Evolutionary conservation across 2,797 vertebrate genomes (phyloP), one percentile per base, ranked within the genome.

Genomic region (Chiloscyllium punctatum): DNA sequence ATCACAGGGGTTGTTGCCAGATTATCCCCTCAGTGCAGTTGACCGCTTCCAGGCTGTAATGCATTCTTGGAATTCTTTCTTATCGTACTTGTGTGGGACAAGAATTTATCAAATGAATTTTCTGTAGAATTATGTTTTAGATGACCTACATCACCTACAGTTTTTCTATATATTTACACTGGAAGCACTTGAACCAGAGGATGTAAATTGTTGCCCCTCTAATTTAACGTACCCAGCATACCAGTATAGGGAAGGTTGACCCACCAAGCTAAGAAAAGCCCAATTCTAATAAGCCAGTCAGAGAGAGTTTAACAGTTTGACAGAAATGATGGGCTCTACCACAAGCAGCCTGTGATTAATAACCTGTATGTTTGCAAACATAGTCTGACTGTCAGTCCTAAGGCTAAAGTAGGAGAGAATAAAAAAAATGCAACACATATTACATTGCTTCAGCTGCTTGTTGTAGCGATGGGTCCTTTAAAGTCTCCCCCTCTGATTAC

Each of bases 341-440:
- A 71, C 94, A 95, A 95, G 94, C 94, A 95, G 71, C 94, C 71
- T 74, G 94, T 95, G 94, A 95, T 95, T 95, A 95, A 95, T 95
- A 77, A 71, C 94, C 30, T 95, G 15, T 95, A 48, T 77, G 94
- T 95, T 95, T 95, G 94, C 94, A 95, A 95, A 95, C 94, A 77
- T 95, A 74, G 94, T 95, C 71, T 74, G 69, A 74, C 94, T 95
- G 94, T 95, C 94, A 95, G 94, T 77, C 94, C 94, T 95, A 74
- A 95, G 94, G 94, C 94, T 95, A 71, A 57, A 95, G 71, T n/a
- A 95, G 71, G 42, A 77, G 77, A 95, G 71, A 77, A 95, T 74
- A 95, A 91, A 88, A 92, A 77, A 51, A 95, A 95, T 95, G 94
- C 94, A 95, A 71, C 94, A 57, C 71, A 57, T 95, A 95, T 95